Evolutionary conservation across 1,140 invertebrate species (phyloP).

Genomic region (Oreohelix idahoensis): DNA sequence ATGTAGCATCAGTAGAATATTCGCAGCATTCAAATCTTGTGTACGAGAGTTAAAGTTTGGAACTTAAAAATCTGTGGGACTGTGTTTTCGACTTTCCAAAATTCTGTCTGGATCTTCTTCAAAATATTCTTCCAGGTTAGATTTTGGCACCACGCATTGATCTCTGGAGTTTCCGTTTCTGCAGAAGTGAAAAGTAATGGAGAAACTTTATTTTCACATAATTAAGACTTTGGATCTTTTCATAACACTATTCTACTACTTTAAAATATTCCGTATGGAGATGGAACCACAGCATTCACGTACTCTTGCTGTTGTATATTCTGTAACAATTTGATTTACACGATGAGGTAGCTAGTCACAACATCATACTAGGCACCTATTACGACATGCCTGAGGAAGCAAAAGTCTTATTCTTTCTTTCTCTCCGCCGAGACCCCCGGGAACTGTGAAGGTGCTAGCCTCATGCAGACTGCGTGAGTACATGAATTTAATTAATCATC

Average conservation of each 20-base stretch:
- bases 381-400: too few relatives aligned
- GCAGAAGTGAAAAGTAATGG: neutral
- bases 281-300: neutral
- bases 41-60: too few relatives aligned
- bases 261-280: neutral
- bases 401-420: too few relatives aligned
- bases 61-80: too few relatives aligned
- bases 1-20: too few relatives aligned
- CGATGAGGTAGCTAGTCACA: neutral
- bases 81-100: neutral
- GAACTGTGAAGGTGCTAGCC: too few relatives aligned
- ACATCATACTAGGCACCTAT: neutral
- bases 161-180: conserved; percentile 6
- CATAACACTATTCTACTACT: neutral
- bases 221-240: neutral
- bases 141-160: neutral
- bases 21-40: too few relatives aligned
- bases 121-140: neutral
- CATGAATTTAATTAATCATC: too few relatives aligned
- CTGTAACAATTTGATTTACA: too few relatives aligned
- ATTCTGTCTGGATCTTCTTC: neutral
- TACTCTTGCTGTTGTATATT: too few relatives aligned
- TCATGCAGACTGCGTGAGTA: too few relatives aligned
- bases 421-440: neutral
- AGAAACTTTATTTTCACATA: neutral